Conservation (phyloP, 2,888 invertebrate species). For the Xestia ashworthii region DNA sequence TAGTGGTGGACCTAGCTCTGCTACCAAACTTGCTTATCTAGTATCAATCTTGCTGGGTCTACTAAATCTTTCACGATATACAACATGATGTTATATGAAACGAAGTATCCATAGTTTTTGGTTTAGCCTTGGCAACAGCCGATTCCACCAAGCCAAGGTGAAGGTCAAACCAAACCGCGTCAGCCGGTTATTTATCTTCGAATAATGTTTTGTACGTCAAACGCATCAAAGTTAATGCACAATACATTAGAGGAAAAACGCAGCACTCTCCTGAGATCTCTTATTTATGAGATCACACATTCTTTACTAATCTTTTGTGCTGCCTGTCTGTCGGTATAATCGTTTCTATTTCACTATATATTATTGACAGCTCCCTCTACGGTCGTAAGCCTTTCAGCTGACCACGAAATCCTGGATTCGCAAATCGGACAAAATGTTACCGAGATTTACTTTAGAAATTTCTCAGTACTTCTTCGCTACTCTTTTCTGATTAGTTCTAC, state of each 20-base stretch:
- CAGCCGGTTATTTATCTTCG: background rate
- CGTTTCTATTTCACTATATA: background rate
- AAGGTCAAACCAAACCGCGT: conserved; percentile 21
- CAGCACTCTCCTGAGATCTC: background rate
- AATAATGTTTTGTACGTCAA: conserved; percentile 40
- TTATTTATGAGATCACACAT: conserved; percentile 28
- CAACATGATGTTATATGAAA: background rate
- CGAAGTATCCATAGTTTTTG: background rate
- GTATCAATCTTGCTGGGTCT: background rate
- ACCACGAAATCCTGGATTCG: too few species aligned
- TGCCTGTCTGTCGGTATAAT: background rate
- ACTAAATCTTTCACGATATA: background rate
- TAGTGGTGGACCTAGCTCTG: background rate
- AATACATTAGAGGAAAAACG: conserved; percentile 39
- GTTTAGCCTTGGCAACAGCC: conserved; percentile 19
- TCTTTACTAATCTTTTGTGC: background rate
- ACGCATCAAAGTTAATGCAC: conserved; percentile 35
- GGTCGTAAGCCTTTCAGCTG: too few species aligned
- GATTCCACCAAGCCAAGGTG: background rate
- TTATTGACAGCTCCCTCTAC: background rate
- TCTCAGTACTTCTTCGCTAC: too few species aligned
- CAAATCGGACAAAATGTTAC: too few species aligned
- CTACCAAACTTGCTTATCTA: background rate
- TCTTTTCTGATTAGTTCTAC: too few species aligned
- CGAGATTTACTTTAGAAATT: too few species aligned